Percentiles rank a stretch among this genome's conserved stretches.
These are phyloP conservation scores for Cabera pusaria DNA, from an alignment of 2,888 invertebrate genomes.

Conservation along the genomic window DNA sequence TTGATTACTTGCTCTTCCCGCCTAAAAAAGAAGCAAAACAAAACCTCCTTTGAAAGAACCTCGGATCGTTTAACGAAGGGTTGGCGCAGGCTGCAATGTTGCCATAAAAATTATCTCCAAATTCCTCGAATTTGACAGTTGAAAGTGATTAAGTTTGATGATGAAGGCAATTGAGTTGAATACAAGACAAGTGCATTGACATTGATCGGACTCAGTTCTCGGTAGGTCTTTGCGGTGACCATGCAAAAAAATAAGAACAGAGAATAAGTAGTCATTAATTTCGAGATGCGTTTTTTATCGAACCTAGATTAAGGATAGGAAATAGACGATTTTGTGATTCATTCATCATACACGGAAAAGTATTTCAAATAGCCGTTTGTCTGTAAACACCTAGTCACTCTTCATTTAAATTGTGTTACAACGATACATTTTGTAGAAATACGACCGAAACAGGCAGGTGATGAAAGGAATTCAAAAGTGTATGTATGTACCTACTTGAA, in stretches of 20 bases:
- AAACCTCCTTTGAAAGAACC: too few species aligned
- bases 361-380: too few species aligned
- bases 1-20: conserved; percentile 4
- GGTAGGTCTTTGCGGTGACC: conserved; percentile 10
- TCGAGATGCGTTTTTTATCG: neutral
- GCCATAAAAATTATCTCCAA: conserved; percentile 8
- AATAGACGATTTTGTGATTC: too few species aligned
- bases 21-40: neutral
- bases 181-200: conserved; percentile 17
- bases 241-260: conserved; percentile 10
- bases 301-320: too few species aligned
- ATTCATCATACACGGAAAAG: too few species aligned
- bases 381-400: too few species aligned
- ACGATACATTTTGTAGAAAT: too few species aligned
- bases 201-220: conserved; percentile 9
- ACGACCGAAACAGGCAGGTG: too few species aligned
- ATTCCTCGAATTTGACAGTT: conserved; percentile 13
- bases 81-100: neutral
- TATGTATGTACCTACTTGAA: too few species aligned
- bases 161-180: conserved; percentile 7
- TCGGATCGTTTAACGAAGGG: conserved; percentile 17
- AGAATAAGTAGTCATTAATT: neutral
- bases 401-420: too few species aligned
- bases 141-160: conserved; percentile 12
- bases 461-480: too few species aligned